Conservation (phyloP, 1,140 invertebrate species). For the Drosophila nikananu region DNA sequence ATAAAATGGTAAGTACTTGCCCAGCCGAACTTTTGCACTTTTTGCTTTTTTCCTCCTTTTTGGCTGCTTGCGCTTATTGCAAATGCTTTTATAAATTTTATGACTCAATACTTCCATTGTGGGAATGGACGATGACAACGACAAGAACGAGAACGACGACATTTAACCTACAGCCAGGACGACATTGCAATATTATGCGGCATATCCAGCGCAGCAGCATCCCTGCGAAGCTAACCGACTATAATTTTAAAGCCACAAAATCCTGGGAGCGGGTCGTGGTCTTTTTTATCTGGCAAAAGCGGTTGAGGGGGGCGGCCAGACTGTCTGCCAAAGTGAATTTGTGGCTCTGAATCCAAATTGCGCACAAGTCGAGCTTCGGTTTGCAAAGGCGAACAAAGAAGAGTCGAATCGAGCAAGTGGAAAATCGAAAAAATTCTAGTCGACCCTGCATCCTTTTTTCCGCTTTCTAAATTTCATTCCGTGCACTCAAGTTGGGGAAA, state of each 20-base stretch:
- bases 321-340: slow-evolving; percentile 57
- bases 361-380: slow-evolving; percentile 66
- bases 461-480: neutral
- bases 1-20: slow-evolving; percentile 80
- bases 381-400: slow-evolving; percentile 36
- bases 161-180: slow-evolving; percentile 70
- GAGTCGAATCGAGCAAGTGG: slow-evolving; percentile 65
- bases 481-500: neutral
- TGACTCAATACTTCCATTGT: slow-evolving; percentile 75
- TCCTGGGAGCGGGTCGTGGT: slow-evolving; percentile 28
- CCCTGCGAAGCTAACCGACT: slow-evolving; percentile 62
- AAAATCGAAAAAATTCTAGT: slow-evolving; percentile 58
- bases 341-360: slow-evolving; percentile 71
- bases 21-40: slow-evolving; percentile 34
- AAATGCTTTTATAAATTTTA: slow-evolving; percentile 82
- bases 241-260: slow-evolving; percentile 80
- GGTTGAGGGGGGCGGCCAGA: neutral
- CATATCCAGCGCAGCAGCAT: slow-evolving; percentile 40
- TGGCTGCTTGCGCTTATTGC: slow-evolving; percentile 69
- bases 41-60: slow-evolving; percentile 11
- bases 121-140: slow-evolving; percentile 43
- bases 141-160: slow-evolving; percentile 50
- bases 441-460: slow-evolving; percentile 9
- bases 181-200: slow-evolving; percentile 56
- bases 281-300: slow-evolving; percentile 6